A percentile compares a stretch with the other conserved stretches of the same genome.
Evolutionary conservation across 2,888 invertebrate species (phyloP).

Genomic region (Drosophila lacicola): DNA sequence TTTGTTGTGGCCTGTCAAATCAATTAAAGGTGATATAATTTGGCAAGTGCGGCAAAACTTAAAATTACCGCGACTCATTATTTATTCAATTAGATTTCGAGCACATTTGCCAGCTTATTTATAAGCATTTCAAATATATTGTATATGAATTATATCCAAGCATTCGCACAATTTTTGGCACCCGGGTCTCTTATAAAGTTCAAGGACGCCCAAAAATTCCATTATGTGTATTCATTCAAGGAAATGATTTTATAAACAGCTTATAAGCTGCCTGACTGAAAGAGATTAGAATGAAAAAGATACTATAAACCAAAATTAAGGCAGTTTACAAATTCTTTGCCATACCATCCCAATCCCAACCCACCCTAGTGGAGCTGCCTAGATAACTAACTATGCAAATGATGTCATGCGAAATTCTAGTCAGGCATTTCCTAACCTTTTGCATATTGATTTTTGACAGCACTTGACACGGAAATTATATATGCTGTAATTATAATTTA

Average conservation of each 20-base stretch:
- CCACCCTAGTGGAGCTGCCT: background rate
- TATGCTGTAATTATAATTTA: background rate
- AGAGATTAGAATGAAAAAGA: no score
- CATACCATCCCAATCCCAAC: background rate
- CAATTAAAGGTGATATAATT: conserved; percentile 69
- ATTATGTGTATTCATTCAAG: conserved; percentile 25
- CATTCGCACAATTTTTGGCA: conserved; percentile 19
- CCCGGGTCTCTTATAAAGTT: conserved; percentile 34
- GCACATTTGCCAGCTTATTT: conserved; percentile 40
- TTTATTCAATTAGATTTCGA: conserved; percentile 28
- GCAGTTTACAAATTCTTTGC: background rate
- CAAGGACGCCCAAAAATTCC: conserved; percentile 36
- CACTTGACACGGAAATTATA: conserved; percentile 21
- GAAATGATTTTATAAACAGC: conserved; percentile 22
- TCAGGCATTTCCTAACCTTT: conserved; percentile 7
- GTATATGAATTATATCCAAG: conserved; percentile 8
- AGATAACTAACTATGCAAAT: conserved; percentile 8
- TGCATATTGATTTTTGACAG: conserved; percentile 38
- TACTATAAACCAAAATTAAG: background rate
- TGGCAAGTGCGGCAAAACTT: conserved; percentile 48
- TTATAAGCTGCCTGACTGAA: background rate
- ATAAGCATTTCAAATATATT: conserved; percentile 14
- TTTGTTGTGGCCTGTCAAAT: conserved; percentile 37
- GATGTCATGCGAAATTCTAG: conserved; percentile 36
- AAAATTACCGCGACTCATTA: conserved; percentile 28